These are phyloP conservation scores for Monopterus albus DNA, from an alignment of 2,113 vertebrate species.

Conservation along the genomic window DNA sequence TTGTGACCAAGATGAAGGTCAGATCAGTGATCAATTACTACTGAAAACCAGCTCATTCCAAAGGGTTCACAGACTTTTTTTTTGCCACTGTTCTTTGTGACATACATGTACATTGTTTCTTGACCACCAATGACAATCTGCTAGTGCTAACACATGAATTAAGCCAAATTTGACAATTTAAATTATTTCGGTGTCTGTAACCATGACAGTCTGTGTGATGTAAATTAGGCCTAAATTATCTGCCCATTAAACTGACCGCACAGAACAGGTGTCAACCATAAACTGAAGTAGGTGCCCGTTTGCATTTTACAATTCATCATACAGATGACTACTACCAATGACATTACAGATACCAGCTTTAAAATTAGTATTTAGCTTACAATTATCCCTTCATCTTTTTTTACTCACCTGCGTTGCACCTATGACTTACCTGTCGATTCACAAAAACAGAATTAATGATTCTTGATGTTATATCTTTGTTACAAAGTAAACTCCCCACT, in stretches of 20 bases:
- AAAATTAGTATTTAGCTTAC: slow-evolving; percentile 12
- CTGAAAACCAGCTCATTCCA: too few species aligned
- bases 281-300: neutral
- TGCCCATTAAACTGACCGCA: too few species aligned
- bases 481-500: slow-evolving; percentile 25
- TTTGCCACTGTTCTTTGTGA: too few species aligned
- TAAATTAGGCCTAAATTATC: neutral
- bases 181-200: neutral
- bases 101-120: too few species aligned
- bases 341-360: slow-evolving; percentile 73
- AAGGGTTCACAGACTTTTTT: too few species aligned
- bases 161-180: too few species aligned
- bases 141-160: too few species aligned
- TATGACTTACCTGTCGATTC: slow-evolving; percentile 53
- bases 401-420: slow-evolving; percentile 61
- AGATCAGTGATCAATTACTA: too few species aligned
- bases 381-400: neutral
- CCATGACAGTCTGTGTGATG: neutral
- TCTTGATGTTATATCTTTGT: slow-evolving; percentile 4
- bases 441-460: slow-evolving; percentile 28
- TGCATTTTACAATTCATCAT: neutral
- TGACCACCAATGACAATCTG: too few species aligned
- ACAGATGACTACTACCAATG: neutral
- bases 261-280: neutral
- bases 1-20: too few species aligned